These are phyloP conservation scores for mouse (Mus musculus) DNA, from an alignment of 2,113 vertebrate species.

Conservation along the genomic window GRCm39 chr11:119925001-119925500, in stretches of 20 bases:
- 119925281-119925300: not conserved
- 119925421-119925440: too few relatives aligned
- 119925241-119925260: not conserved
- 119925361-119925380: too few relatives aligned
- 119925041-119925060: not conserved
- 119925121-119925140: not conserved
- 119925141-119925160: not conserved
- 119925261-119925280: not conserved
- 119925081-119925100: not conserved
- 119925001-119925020: not conserved
- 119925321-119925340: too few relatives aligned
- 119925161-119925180: not conserved
- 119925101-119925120: not conserved
- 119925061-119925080: not conserved
- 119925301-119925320: not conserved
- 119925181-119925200: too few relatives aligned
- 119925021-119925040: too few relatives aligned
- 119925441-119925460: too few relatives aligned
- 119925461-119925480: too few relatives aligned
- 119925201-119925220: not conserved
- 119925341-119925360: too few relatives aligned
- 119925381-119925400: too few relatives aligned
- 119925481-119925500: too few relatives aligned
- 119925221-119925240: not conserved
- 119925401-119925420: too few relatives aligned